Conservation (phyloP, 2,888 invertebrate genomes). For the Tetrapedia diversipes region DNA sequence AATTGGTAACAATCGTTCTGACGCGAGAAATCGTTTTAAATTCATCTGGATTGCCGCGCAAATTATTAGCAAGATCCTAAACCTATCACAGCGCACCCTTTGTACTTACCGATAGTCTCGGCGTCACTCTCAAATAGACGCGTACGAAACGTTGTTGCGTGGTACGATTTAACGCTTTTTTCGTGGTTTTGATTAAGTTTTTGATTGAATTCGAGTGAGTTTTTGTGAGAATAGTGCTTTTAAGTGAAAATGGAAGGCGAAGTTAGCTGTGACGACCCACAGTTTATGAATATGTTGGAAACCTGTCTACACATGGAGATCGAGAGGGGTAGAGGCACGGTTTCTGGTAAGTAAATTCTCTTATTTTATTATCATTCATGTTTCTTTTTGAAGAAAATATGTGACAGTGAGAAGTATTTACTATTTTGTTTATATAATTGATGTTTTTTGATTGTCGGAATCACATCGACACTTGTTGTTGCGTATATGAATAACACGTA, state of each 20-base stretch:
- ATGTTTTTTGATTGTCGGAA: too few species aligned
- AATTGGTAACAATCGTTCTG: neutral
- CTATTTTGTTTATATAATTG: too few species aligned
- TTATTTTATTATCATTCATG: neutral
- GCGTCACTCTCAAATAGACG: neutral
- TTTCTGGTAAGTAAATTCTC: constrained; percentile 28
- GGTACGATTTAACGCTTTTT: neutral
- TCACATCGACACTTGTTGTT: neutral
- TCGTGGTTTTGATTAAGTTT: neutral
- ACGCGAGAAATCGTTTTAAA: neutral
- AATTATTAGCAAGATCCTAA: neutral
- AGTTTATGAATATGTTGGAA: constrained; percentile 52
- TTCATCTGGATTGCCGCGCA: too few species aligned
- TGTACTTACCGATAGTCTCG: neutral
- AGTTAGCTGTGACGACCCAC: constrained; percentile 45
- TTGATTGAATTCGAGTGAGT: neutral
- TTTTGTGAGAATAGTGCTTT: neutral
- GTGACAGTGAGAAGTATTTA: neutral
- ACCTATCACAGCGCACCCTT: constrained; percentile 1
- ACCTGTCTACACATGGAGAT: constrained; percentile 50
- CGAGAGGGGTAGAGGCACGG: neutral
- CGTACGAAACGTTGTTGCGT: too few species aligned
- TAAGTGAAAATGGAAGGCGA: constrained; percentile 9
- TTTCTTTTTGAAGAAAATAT: neutral
- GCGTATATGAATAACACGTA: too few species aligned